These are phyloP conservation scores for Arctocebus calabarensis DNA, from an alignment of 2,797 vertebrate genomes.

Conservation along the genomic window DNA sequence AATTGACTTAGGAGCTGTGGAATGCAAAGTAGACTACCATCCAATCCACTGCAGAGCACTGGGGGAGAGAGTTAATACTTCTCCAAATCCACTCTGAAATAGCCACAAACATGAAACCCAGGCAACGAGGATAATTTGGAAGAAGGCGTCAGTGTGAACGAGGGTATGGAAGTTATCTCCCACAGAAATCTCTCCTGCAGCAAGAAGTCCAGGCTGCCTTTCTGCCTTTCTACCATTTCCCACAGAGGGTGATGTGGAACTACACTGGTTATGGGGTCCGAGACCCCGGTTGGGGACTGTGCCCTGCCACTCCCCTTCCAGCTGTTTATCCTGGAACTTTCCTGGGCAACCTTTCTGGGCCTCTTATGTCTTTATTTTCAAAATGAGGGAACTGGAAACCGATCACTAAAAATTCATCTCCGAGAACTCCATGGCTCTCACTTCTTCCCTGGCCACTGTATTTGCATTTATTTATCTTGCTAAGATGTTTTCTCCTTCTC, in stretches of 20 bases:
- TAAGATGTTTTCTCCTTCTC: background rate
- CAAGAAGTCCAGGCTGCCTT: background rate
- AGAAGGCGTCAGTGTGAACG: background rate
- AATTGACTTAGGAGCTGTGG: background rate
- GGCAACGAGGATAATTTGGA: slow-evolving; percentile 1
- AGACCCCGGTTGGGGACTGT: background rate
- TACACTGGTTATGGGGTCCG: background rate
- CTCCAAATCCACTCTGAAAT: background rate
- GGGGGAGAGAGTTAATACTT: background rate
- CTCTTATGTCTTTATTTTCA: background rate
- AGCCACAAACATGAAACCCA: background rate
- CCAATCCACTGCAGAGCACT: background rate
- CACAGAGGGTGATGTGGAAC: background rate
- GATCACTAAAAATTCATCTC: background rate
- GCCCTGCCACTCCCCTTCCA: background rate
- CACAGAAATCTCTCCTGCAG: background rate
- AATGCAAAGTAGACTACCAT: background rate
- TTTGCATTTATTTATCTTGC: background rate
- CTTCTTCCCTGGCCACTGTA: background rate
- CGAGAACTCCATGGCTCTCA: background rate
- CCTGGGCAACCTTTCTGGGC: background rate
- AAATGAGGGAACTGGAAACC: background rate
- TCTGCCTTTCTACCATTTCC: background rate
- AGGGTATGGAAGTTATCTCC: background rate
- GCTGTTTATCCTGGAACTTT: background rate